A percentile compares a stretch with the other conserved stretches of the same genome.
These are phyloP conservation scores for Orycteropus afer DNA, from an alignment of 2,113 vertebrate species.

Conservation along the genomic window DNA sequence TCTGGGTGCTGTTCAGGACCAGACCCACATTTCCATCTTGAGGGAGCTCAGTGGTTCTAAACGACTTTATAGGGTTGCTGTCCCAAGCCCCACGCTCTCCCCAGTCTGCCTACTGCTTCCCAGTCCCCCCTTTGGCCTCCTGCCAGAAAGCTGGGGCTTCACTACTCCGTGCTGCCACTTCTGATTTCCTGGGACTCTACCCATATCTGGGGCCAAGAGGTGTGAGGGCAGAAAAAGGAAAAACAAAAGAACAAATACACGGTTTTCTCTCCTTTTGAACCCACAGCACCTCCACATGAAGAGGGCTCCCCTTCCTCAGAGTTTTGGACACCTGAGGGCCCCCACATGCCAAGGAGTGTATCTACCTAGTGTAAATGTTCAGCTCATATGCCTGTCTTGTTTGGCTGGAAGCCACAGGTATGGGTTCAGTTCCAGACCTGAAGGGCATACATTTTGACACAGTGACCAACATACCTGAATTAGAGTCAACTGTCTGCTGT, in stretches of 20 bases:
- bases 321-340: not conserved
- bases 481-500: too few relatives aligned
- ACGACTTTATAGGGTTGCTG: not conserved
- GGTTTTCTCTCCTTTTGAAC: too few relatives aligned
- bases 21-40: not conserved
- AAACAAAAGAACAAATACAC: not conserved
- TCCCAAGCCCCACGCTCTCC: not conserved
- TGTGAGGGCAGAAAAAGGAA: not conserved
- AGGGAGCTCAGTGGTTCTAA: not conserved
- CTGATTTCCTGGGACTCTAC: not conserved
- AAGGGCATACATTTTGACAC: too few relatives aligned
- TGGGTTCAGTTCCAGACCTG: too few relatives aligned
- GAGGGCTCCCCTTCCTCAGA: not conserved
- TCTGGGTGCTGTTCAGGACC: not conserved
- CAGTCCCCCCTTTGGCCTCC: not conserved
- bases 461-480: too few relatives aligned
- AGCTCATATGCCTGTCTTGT: too few relatives aligned
- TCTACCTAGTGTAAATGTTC: too few relatives aligned
- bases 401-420: too few relatives aligned
- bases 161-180: not conserved
- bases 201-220: not conserved
- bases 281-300: not conserved
- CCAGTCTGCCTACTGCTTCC: too few relatives aligned
- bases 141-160: not conserved
- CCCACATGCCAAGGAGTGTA: too few relatives aligned